phyloP scores from a whole-genome alignment of 2,797 vertebrate species.

The Odontamblyopus rebecca region DNA sequence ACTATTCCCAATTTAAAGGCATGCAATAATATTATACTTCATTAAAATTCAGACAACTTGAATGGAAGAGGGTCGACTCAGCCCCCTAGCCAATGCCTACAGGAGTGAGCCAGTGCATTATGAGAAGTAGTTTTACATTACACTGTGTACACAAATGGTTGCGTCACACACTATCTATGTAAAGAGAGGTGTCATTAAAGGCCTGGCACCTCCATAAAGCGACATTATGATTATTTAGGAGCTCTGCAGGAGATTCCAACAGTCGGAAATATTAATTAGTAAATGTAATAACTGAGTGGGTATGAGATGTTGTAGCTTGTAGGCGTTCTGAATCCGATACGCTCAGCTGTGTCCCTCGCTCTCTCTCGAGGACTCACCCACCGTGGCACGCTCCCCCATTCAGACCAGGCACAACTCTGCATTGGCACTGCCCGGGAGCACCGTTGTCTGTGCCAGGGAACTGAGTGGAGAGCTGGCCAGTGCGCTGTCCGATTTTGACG shows the following conservation, averaged over 20 bases:
- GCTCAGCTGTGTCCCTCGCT: conserved; percentile 5
- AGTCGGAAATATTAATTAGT: conserved; percentile 49
- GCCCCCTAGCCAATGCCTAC: background rate
- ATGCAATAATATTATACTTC: background rate
- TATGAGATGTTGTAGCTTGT: conserved; percentile 36
- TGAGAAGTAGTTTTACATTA: background rate
- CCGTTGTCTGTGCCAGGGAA: conserved; percentile 44
- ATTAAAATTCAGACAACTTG: background rate
- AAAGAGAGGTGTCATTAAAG: conserved; percentile 22
- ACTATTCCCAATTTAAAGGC: background rate
- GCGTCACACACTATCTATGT: conserved; percentile 9
- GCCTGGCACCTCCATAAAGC: conserved; percentile 19
- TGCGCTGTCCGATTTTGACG: conserved; percentile 47
- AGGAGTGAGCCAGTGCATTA: background rate
- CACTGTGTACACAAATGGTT: background rate
- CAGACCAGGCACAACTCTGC: conserved; percentile 53
- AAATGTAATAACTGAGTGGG: conserved; percentile 41
- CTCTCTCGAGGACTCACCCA: conserved; percentile 45
- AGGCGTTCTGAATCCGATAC: conserved; percentile 48
- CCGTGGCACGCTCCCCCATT: conserved; percentile 40
- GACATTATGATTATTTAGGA: conserved; percentile 56
- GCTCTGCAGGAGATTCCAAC: conserved; percentile 30
- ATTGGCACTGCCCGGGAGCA: conserved; percentile 39
- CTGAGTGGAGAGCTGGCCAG: conserved; percentile 50
- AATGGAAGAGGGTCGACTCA: background rate